Percentiles rank a stretch among this genome's conserved stretches.
These are phyloP conservation scores for Tigriopus californicus DNA, from an alignment of 2,888 invertebrate species.

Conservation along the genomic window DNA sequence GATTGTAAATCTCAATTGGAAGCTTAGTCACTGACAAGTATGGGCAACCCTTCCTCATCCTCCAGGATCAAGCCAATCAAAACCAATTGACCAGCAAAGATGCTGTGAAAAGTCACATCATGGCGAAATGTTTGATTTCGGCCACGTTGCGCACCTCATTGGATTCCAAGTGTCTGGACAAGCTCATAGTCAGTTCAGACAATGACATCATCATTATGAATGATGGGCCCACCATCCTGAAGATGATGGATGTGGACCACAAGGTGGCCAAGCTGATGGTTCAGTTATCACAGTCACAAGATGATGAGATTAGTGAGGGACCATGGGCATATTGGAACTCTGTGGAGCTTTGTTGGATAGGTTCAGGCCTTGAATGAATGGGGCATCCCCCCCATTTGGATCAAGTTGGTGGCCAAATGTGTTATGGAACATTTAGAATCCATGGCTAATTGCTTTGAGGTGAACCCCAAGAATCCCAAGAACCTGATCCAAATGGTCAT, in stretches of 20 bases:
- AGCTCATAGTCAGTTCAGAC: slow-evolving; percentile 89
- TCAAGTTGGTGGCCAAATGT: slow-evolving; percentile 81
- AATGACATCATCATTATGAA: slow-evolving; percentile 96
- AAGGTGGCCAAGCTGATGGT: slow-evolving; percentile 96
- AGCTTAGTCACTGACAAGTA: slow-evolving; percentile 87
- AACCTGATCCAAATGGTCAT: slow-evolving; percentile 83
- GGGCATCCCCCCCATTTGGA: slow-evolving; percentile 95
- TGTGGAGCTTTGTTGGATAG: slow-evolving; percentile 84
- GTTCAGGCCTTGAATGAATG: slow-evolving; percentile 78
- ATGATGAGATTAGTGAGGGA: slow-evolving; percentile 99
- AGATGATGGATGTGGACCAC: slow-evolving; percentile 97
- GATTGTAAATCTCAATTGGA: slow-evolving; percentile 1
- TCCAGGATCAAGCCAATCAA: slow-evolving; percentile 86
- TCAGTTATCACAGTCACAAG: slow-evolving; percentile 92
- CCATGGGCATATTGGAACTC: slow-evolving; percentile 84
- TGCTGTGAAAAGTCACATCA: slow-evolving; percentile 94
- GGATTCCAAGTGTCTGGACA: slow-evolving; percentile 92
- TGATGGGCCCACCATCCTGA: slow-evolving; percentile 97
- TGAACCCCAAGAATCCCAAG: slow-evolving; percentile 60
- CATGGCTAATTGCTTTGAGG: slow-evolving; percentile 73
- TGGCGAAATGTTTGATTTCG: slow-evolving; percentile 86
- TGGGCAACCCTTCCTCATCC: slow-evolving; percentile 91
- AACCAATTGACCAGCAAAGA: slow-evolving; percentile 84
- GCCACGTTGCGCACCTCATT: slow-evolving; percentile 74
- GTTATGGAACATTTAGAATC: slow-evolving; percentile 67